Base-by-base conservation (phyloP, 2,888 invertebrate genomes). In the Anorthoa munda region DNA sequence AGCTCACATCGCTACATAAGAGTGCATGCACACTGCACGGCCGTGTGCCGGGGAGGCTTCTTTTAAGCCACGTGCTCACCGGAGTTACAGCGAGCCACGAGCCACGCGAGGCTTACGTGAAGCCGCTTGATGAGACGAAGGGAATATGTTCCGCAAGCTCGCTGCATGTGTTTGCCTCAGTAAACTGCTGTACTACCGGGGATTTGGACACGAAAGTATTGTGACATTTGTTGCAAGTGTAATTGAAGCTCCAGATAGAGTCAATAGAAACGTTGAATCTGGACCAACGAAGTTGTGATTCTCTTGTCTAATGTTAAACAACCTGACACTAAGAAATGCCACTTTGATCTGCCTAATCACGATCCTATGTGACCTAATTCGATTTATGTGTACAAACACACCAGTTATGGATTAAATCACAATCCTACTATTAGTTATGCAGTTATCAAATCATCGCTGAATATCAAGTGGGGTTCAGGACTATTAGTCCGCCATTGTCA, bases 161-260 rank as follows among this genome's bases (percentile, higher is more conserved):
- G 65, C 79, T 72, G 65, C 53, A 48, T 58, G 56, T 50, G 61
- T 58, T 55, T 46, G 72, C 58, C 26, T 59, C 48, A 59, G 46
- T 64, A 45, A 51, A 45, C 26, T 48, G 64, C 55, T 23, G 12
- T 11, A 45, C 45, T 13, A 13, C 51, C 21, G 26, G 26, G 26
- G 26, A 63, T 51, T 63, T 63, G n/a, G 18, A 51, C 7, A 23
- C n/a, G 26, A 58, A 63, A 63, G 71, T 78, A 13, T 72, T n/a
- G 23, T 45, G 26, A 72, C n/a, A 50, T 46, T 23, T 61, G 46
- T 51, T 51, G 26, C 21, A 15, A 31, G 23, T 53, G 5, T 18
- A 17, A 26, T 26, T 45, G 21, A 13, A n/a, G 5, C 21, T 17
- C 17, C 23, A 4, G 39, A 50, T 21, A 18, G 1, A 50, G 13